phyloP scores from a whole-genome alignment of 2,797 vertebrate species.

The Sciurus vulgaris region DNA sequence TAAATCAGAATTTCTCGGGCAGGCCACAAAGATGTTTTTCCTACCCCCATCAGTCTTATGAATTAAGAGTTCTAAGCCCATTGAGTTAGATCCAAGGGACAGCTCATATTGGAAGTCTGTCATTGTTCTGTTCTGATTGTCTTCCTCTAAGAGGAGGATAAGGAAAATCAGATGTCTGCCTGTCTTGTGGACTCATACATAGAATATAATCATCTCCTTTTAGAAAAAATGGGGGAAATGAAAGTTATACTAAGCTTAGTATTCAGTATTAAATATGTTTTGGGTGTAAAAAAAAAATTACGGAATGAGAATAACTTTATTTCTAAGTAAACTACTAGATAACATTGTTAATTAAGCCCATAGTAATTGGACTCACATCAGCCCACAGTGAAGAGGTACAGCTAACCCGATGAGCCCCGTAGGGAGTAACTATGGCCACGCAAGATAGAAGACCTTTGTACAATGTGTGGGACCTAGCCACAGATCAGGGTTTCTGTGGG shows the following conservation, averaged over 20 bases:
- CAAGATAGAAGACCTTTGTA: not conserved
- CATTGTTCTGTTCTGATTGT: not conserved
- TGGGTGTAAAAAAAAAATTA: not conserved
- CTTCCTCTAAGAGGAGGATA: not conserved
- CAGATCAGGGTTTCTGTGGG: not conserved
- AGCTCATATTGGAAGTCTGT: not conserved
- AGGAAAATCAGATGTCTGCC: not conserved
- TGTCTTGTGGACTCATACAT: not conserved
- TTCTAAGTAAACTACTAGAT: not conserved
- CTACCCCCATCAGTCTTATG: not conserved
- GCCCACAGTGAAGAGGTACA: too few relatives aligned
- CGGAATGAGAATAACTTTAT: not conserved
- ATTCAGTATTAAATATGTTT: not conserved
- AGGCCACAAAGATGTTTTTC: not conserved
- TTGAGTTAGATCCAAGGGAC: not conserved
- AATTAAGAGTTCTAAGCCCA: not conserved
- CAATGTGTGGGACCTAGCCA: not conserved
- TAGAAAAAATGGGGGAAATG: not conserved
- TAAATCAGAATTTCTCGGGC: not conserved
- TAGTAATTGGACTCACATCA: not conserved
- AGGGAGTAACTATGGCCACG: not conserved
- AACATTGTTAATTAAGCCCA: not conserved
- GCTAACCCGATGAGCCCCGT: not conserved
- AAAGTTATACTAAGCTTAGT: not conserved
- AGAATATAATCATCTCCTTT: not conserved